Evolutionary conservation across 2,888 invertebrate genomes (phyloP), one percentile per base, ranked within the genome.

Genomic region (Philhelius pedissequus): DNA sequence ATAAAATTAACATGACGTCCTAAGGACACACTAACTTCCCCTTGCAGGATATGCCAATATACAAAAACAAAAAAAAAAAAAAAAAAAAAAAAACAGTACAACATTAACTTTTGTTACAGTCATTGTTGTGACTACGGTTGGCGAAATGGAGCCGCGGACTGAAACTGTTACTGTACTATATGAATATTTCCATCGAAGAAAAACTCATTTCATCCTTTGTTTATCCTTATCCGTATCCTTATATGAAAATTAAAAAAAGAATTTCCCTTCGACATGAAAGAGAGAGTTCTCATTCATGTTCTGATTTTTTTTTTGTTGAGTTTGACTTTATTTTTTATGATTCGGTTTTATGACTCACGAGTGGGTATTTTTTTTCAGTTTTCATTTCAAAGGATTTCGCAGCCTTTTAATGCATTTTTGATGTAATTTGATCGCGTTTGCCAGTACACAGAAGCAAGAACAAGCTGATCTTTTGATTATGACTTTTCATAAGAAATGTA

Each of bases 341-440:
- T 62, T 40, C 43, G 27, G 13, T 62, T 62, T 43, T 62, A 62
- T 62, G 27, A 30, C 43, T 7, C 62, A 18, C 27, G 27, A 62
- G 43, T 30, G 4, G 27, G 11, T 1, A 22, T 25, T 15, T 11
- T 8, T 15, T 4, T 9, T 30, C 54, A 11, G 11, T 20, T 35
- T 38, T 62, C 27, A 43, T 60, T 43, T 62, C 30, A 25, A 38
- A 38, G 22, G 22, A 38, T 58, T 58, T 58, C n/a, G 27, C 38
- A 20, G 35, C 9, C 27, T 60, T 66, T 79, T 79, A 74, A 74
- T 79, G 73, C 79, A 58, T 58, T 73, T 58, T 50, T 66, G 66
- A 74, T 66, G 79, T 68, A 52, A 60, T 74, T 79, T 79, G 60
- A 79, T 74, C 50, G 40, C n/a, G 35, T 58, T 73, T 25, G 22